Evolutionary conservation across 2,113 vertebrate species (phyloP), one percentile per base, ranked within the genome.

Genomic region (Notarius lentiginosus): DNA sequence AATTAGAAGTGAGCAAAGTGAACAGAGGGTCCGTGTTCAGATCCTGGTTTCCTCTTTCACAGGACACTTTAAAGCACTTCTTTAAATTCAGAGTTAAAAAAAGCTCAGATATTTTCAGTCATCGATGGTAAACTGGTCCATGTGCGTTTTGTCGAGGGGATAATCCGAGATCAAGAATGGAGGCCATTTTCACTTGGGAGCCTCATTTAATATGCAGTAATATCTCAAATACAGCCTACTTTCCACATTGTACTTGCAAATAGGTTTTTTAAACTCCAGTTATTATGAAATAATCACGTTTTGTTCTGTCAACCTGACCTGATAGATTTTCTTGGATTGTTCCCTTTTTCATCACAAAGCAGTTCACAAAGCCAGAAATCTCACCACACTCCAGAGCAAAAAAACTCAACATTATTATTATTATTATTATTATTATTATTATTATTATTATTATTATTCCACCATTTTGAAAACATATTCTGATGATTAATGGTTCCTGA

Each of bases 181-280:
- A 86, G 79, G 22, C 80, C 58, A 49, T 82, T 41, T 82, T 8
- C 30, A 79, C 24, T 51, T 14, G 7, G 1, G 22, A 15, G 7
- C 30, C 79, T 34, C 1, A 8, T 65, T 65, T 58, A 58, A 27
- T 65, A 66, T 82, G 66, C 61, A 65, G 20, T 66, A 24, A 49
- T 7, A 24, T 47, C 80, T 66, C 47, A 22, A 56, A 63, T 41
- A 5, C 72, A 51, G 34, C 24, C 30, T 1, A 6, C 51, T 53
- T 58, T 77, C 49, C 51, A 51, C 63, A 68, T 30, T 79, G 84
- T 65, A 68, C 60, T 79, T 55, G 84, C 49, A 86, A 79, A 86
- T 66, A n/a, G 47, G 76, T 22, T 12, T 9, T 20, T 68, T 70
- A 55, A 70, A 70, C 82, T 70, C n/a, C 15, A 34, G 1, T 55